Evolutionary conservation across 2,113 vertebrate genomes (phyloP), one percentile per base, ranked within the genome.

Genomic region (Petrocephalus zakoni): DNA sequence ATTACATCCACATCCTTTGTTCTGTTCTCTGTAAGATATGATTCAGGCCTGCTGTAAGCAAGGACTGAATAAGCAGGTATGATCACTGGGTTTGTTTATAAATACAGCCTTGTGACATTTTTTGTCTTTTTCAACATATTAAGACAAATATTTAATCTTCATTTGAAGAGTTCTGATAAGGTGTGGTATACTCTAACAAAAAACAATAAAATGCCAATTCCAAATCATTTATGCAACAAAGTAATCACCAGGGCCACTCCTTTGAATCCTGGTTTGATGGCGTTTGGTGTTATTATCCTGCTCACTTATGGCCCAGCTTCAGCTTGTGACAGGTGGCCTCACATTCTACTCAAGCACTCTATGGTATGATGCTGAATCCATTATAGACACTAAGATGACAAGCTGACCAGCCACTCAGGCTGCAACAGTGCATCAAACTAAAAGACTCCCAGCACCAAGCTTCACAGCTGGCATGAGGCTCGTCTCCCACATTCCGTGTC

Each of bases 91-190:
- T 64, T 64, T 25, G 58, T 3, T 64, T 64, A 64, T 64, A 64
- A 64, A 25, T 64, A 25, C 22, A 64, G 58, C n/a, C 58, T 25
- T 64, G 10, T 64, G n/a, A 11, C 1, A 42, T 42, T 42, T 42
- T n/a, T n/a, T n/a, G n/a, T 61, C 64, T 9, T 72, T 72, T 75
- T 75, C 68, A 75, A 75, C 68, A 75, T 75, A 37, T 75, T 75
- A 37, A 37, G 68, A 75, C 68, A 37, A 75, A 37, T 75, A 75
- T 75, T 75, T 75, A 37, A 75, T 37, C 68, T 25, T 64, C 25
- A 64, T 64, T 25, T 68, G n/a, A 68, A 29, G 10, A 29, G 61
- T 68, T 68, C n/a, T 68, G 25, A 64, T 64, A 19, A 53, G 68
- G 15, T 78, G 72, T 42, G 29, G 17, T 6, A 0, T 78, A 19